Conservation (phyloP, 2,797 vertebrate species). For the Poecile montanus region DNA sequence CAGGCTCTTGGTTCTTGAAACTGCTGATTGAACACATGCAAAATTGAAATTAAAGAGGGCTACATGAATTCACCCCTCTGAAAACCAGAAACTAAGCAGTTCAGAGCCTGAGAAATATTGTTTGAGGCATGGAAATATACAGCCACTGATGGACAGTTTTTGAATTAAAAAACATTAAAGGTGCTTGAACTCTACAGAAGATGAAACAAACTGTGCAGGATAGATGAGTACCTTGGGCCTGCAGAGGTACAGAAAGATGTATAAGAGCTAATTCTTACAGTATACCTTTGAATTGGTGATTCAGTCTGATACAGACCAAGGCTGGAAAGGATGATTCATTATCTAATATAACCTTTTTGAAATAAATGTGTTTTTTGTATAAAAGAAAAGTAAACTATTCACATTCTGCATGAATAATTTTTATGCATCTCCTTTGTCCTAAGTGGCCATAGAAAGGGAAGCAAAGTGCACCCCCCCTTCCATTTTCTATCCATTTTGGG, state of each 20-base stretch:
- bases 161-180: not conserved
- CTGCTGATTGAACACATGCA: not conserved
- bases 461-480: accelerated
- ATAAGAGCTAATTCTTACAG: not conserved
- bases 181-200: not conserved
- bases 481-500: not conserved
- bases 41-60: not conserved
- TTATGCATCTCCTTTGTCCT: not conserved
- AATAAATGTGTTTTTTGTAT: not conserved
- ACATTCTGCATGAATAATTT: not conserved
- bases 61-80: not conserved
- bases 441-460: not conserved
- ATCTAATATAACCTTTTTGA: not conserved
- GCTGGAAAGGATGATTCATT: not conserved
- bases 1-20: not conserved
- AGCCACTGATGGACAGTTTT: not conserved
- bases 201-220: not conserved
- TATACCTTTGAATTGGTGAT: not conserved
- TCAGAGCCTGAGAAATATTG: not conserved
- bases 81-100: not conserved
- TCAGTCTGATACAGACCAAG: not conserved
- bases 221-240: not conserved
- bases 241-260: not conserved
- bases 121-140: not conserved
- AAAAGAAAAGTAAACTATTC: not conserved